Base-by-base conservation (phyloP, 2,888 invertebrate species). In the Caenorhabditis sp. region DNA sequence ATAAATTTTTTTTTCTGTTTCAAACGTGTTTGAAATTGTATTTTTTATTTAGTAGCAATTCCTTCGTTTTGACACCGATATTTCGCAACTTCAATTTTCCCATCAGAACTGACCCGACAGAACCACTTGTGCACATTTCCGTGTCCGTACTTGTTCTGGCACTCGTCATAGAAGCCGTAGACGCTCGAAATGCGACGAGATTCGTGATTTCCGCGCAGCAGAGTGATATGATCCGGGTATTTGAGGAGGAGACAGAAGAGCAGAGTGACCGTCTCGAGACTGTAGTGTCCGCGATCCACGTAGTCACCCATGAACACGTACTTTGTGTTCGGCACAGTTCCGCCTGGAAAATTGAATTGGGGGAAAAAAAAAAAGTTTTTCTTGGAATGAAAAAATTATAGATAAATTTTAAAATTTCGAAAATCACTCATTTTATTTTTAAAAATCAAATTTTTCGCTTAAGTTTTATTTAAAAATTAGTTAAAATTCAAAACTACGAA, bases 41-140 rank as follows among this genome's bases (percentile, higher is more conserved):
- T n/a, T n/a, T n/a, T n/a, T n/a, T n/a, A 32, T 32, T 32, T 32
- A 4, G 5, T 32, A 32, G 32, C 32, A 32, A 32, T 32, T 32
- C 9, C 32, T 32, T 9, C n/a, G n/a, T n/a, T n/a, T n/a, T n/a
- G n/a, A n/a, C n/a, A n/a, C n/a, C n/a, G n/a, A n/a, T n/a, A n/a
- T n/a, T n/a, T n/a, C n/a, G n/a, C 32, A 32, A 32, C 4, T 32
- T 32, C 32, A 32, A 32, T 6, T 32, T n/a, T 44, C 44, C 15
- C 24, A 44, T 22, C 15, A 32, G 18, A 50, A 60, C 64, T 55
- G 50, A 91, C 97, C 93, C 95, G 95, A 93, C 98, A 98, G 92
- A 98, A 99, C 93, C 97, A 96, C 92, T 96, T 96, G 98, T 99
- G 99, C 58, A 98, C 97, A 94, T 97, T 97, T 65, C 96, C 95